Percentiles rank a stretch among this genome's conserved stretches.
Evolutionary conservation across 2,113 vertebrate genomes (phyloP).

Genomic region (Nannospalax galili): DNA sequence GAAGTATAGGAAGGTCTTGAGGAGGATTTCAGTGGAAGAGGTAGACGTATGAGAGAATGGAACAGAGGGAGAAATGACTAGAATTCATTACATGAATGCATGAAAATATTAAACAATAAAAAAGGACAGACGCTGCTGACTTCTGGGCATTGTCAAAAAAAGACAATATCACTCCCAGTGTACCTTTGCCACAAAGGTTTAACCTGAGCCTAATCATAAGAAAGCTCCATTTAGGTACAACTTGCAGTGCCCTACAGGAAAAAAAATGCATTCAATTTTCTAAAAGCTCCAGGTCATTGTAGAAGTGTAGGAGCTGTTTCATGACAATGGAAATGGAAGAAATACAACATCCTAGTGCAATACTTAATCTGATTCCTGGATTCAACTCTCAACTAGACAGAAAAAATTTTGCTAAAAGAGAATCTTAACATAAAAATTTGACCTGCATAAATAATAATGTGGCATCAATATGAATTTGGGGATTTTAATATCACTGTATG

Average conservation of each 20-base stretch:
- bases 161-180: neutral
- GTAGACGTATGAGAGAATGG: accelerated
- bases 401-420: neutral
- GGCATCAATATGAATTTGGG: neutral
- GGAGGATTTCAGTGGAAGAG: too few species aligned
- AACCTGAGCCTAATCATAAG: neutral
- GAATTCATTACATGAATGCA: neutral
- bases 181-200: neutral
- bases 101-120: neutral
- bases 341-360: neutral
- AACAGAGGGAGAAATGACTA: neutral
- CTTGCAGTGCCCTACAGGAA: neutral
- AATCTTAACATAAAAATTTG: neutral
- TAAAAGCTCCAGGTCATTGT: neutral
- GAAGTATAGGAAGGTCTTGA: neutral
- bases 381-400: neutral
- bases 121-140: neutral
- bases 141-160: neutral
- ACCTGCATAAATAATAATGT: neutral
- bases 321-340: neutral
- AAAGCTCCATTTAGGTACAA: neutral
- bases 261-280: neutral
- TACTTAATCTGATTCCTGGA: neutral
- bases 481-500: neutral
- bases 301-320: neutral